Base-by-base conservation (phyloP, 2,113 vertebrate genomes). In the Ptilonorhynchus violaceus region DNA sequence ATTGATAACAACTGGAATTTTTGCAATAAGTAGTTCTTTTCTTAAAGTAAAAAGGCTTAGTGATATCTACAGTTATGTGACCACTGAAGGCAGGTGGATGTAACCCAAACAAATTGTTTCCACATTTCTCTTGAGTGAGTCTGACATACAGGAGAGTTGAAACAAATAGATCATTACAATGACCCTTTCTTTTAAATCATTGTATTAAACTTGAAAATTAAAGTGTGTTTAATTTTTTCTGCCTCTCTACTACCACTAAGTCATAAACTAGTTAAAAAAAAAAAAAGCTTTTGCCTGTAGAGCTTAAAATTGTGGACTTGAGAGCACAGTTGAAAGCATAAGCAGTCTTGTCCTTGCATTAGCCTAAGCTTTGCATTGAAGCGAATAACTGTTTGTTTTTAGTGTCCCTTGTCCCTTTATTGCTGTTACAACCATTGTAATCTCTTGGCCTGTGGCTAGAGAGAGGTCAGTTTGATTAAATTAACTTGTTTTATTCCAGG, bases 401-500 rank as follows among this genome's bases (percentile, higher is more conserved):
- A 76, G 72, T 85, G 63, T 95, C 59, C 39, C 64, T 69, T 85
- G 47, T 91, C 74, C 62, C 64, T 94, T 95, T 96, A 58, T 93
- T 74, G 66, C 94, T 91, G 49, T 42, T 93, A 62, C 66, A 97
- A 72, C 56, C 86, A 81, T 67, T 89, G 74, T 92, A 93, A 94
- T 96, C 96, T 93, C 72, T 93, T 92, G 94, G 93, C 62, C 92
- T 81, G 55, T 95, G 88, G 93, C 85, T 58, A 41, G 73, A 89
- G 77, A 69, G 90, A 93, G 91, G 91, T 94, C 97, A 87, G 30
- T 96, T 95, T 97, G 97, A 97, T 98, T 96, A 96, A 97, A 92
- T 98, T 95, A 97, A 98, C 96, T 98, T 97, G 92, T 96, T 98
- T 98, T 98, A 97, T 98, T 98, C 97, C 96, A 88, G 96, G 87